Evolutionary conservation across 2,113 vertebrate genomes (phyloP).

Genomic region (Tachycineta bicolor): DNA sequence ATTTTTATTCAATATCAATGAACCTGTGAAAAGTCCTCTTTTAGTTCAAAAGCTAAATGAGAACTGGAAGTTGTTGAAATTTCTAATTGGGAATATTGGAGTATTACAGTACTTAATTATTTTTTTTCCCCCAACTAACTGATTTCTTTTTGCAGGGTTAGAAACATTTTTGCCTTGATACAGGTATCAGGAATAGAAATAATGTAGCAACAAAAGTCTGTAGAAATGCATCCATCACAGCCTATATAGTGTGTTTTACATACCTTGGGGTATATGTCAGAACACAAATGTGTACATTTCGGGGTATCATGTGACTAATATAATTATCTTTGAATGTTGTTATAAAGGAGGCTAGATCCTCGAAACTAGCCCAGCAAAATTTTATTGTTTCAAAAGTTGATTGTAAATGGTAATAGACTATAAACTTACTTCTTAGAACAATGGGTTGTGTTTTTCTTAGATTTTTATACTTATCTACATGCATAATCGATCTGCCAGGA

Average conservation of each 20-base stretch:
- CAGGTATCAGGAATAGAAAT: background rate
- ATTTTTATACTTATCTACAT: background rate
- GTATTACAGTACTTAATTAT: background rate
- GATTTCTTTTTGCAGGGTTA: background rate
- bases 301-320: background rate
- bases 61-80: background rate
- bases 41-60: conserved; percentile 30
- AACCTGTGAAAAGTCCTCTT: conserved; percentile 7
- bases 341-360: background rate
- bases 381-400: background rate
- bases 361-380: background rate
- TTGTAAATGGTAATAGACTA: background rate
- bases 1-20: conserved; percentile 51
- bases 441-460: background rate
- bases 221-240: background rate
- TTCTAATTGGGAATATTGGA: background rate
- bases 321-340: background rate
- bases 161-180: background rate
- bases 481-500: background rate
- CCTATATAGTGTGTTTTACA: background rate
- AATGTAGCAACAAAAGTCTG: background rate
- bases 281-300: background rate
- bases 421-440: background rate
- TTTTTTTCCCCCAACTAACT: background rate
- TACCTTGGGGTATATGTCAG: background rate